Base-by-base conservation (phyloP, 2,797 vertebrate species). In the Paramormyrops hopkinsi region DNA sequence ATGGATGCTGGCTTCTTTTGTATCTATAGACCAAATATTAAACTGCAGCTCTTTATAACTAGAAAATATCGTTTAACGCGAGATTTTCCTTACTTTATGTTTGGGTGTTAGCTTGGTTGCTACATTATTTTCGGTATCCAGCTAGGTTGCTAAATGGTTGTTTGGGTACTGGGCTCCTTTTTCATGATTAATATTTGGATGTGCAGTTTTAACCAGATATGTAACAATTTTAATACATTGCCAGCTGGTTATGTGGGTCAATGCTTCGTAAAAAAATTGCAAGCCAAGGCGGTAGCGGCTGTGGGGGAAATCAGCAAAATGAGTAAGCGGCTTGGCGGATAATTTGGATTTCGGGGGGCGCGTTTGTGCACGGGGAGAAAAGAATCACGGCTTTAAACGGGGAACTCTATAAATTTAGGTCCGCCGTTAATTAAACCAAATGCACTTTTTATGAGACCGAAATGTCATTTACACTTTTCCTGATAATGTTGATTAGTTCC, bases 291-390 rank as follows among this genome's bases (percentile, higher is more conserved):
- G 7, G 19, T 82, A 33, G 37, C 41, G 76, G 48, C 44, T 51
- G 44, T 25, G 48, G n/a, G 82, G 11, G 48, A 48, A 46, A 22
- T 84, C n/a, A 6, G n/a, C 83, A 12, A 51, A 85, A 85, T 51
- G 83, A 14, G 11, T 85, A 51, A 85, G 83, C 83, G 22, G n/a
- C 83, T 85, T 29, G 83, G 83, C 83, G 79, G 79, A 83, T 48
- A 48, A 83, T n/a, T 46, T 83, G 22, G 46, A 9, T 46, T 46
- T 48, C n/a, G 79, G 7, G 19, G 17, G 44, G 11, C 22, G n/a
- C 82, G 8, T 84, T 84, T 84, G n/a, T 25, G 11, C 11, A 29
- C 2, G 46, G 41, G 82, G n/a, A 51, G n/a, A 51, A 85, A 85
- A 29, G 2, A 84, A 46, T 44, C 2, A 22, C 33, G 65, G 65